Evolutionary conservation across 2,888 invertebrate genomes (phyloP).

Genomic region (Sarcophaga caerulescens): DNA sequence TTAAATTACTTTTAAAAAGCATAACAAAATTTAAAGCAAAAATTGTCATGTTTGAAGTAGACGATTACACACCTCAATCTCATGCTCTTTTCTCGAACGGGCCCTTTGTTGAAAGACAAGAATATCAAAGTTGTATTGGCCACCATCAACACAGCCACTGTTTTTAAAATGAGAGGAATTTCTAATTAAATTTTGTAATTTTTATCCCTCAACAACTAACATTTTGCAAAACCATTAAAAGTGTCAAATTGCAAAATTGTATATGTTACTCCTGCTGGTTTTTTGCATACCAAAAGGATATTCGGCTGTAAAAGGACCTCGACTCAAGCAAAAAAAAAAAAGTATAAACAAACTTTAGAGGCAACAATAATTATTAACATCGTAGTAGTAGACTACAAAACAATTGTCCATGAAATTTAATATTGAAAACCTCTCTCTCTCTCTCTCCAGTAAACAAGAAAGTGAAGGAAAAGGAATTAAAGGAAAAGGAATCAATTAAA

Average conservation of each 20-base stretch:
- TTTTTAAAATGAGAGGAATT: not conserved
- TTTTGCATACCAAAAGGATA: not conserved
- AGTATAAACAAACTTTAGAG: not conserved
- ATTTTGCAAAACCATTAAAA: slow-evolving; percentile 33
- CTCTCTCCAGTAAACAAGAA: not conserved
- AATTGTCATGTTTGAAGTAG: too few relatives aligned
- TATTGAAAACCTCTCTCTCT: slow-evolving; percentile 38
- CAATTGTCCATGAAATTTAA: slow-evolving; percentile 60
- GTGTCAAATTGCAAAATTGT: slow-evolving; percentile 56
- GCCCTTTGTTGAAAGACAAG: not conserved
- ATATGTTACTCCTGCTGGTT: not conserved
- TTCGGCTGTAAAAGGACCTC: slow-evolving; percentile 4
- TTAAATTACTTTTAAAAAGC: too few relatives aligned
- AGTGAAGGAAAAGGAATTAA: not conserved
- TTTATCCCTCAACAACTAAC: slow-evolving; percentile 16
- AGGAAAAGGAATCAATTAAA: slow-evolving; percentile 46
- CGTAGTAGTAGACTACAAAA: not conserved
- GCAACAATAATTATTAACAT: slow-evolving; percentile 37
- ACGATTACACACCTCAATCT: too few relatives aligned
- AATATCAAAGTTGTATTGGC: not conserved
- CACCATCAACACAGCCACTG: not conserved
- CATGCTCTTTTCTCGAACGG: not conserved
- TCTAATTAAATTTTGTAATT: slow-evolving; percentile 38
- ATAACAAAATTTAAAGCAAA: too few relatives aligned
- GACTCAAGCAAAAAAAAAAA: not conserved